phyloP scores from a whole-genome alignment of 2,797 vertebrate genomes.

The Lagocephalus sceleratus region DNA sequence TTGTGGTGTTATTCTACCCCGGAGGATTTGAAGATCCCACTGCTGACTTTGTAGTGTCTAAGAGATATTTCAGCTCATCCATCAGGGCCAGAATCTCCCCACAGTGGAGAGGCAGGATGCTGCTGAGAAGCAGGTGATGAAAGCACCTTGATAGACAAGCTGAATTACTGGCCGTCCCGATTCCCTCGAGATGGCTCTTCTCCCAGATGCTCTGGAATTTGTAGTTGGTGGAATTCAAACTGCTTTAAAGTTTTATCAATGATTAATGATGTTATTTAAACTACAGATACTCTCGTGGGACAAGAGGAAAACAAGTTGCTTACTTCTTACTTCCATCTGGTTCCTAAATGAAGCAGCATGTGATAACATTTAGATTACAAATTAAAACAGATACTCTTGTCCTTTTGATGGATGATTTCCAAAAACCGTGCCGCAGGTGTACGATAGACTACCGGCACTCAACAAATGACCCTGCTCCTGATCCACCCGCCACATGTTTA shows the following conservation, averaged over 20 bases:
- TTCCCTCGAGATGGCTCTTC: slow-evolving; percentile 8
- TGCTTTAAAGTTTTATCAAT: slow-evolving; percentile 30
- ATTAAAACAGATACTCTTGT: neutral
- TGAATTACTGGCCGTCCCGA: slow-evolving; percentile 29
- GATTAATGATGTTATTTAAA: slow-evolving; percentile 19
- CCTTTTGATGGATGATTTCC: neutral
- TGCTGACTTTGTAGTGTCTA: slow-evolving; percentile 49
- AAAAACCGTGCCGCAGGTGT: neutral
- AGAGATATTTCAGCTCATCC: slow-evolving; percentile 64
- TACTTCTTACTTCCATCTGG: neutral
- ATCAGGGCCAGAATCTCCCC: slow-evolving; percentile 42
- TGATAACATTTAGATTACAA: neutral
- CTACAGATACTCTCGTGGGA: slow-evolving; percentile 2
- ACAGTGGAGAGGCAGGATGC: slow-evolving; percentile 32
- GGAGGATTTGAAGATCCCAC: slow-evolving; percentile 9
- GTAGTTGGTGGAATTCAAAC: neutral
- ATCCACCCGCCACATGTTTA: no score
- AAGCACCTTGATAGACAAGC: slow-evolving; percentile 49
- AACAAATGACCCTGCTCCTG: no score
- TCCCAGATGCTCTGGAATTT: slow-evolving; percentile 13
- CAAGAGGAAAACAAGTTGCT: slow-evolving; percentile 3
- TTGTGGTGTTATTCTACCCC: slow-evolving; percentile 15
- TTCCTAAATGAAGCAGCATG: neutral
- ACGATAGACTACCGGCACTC: no score
- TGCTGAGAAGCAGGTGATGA: slow-evolving; percentile 28